Evolutionary conservation across 2,113 vertebrate genomes (phyloP).

Genomic region (Machaerirhynchus nigripectus): DNA sequence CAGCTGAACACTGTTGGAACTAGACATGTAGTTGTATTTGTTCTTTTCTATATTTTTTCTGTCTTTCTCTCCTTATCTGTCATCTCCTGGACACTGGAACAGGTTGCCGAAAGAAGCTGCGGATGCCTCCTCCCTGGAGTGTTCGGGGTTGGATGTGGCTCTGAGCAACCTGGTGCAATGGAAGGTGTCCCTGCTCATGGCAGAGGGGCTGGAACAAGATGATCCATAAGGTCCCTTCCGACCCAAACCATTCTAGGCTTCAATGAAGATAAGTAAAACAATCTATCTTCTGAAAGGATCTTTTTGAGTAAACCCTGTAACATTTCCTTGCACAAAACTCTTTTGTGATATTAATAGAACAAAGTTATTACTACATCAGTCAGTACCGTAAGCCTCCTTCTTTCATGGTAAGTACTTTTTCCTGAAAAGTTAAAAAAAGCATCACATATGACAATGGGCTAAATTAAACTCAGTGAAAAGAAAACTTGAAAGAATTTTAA

Average conservation of each 20-base stretch:
- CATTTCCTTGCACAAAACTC: background rate
- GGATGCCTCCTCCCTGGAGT: background rate
- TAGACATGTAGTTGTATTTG: too few relatives aligned
- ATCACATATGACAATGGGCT: background rate
- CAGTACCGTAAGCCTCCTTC: background rate
- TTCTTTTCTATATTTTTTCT: background rate
- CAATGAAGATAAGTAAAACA: background rate
- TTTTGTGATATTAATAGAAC: background rate
- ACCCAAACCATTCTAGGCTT: background rate
- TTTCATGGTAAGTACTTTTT: background rate
- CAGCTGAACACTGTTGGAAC: background rate
- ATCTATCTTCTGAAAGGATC: background rate
- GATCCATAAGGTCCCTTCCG: background rate
- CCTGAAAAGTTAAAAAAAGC: background rate
- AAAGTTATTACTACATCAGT: background rate
- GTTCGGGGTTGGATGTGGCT: too few relatives aligned
- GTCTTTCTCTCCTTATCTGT: background rate
- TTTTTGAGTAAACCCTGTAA: background rate
- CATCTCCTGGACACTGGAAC: too few relatives aligned
- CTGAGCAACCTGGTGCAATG: background rate
- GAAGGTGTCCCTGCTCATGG: background rate
- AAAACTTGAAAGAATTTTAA: background rate
- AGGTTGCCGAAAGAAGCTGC: background rate
- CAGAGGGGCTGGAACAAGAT: fast-evolving
- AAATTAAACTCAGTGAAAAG: background rate